Evolutionary conservation across 2,888 invertebrate species (phyloP), one percentile per base, ranked within the genome.

Genomic region (Cistogaster globosa): DNA sequence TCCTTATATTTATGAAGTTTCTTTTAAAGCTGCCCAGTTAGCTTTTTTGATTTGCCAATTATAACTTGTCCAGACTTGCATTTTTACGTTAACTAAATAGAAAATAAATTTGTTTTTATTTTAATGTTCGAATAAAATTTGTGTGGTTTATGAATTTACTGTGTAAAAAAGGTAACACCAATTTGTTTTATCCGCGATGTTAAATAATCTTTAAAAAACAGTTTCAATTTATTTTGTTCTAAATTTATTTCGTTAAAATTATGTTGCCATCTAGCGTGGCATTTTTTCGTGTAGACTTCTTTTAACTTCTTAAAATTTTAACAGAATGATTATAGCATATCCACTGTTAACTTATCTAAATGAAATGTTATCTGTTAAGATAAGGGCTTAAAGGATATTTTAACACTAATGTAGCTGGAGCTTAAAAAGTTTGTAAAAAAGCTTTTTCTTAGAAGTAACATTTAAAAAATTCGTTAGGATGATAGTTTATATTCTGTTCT

Each of bases 1-100:
- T 32, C 7, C 5, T 67, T 71, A 69, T 9, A 51, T 48, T 48
- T 48, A 22, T 60, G 2, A 32, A 32, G 32, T 4, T 4, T 32
- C 32, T 32, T 32, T 32, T 32, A 2, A 32, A 32, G 32, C 32
- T 32, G 32, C 32, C 32, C 32, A 6, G 4, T 32, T 32, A 26
- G 26, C 32, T 32, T 68, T 74, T 60, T 69, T 75, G 45, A 76
- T 26, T 42, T 60, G 22, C 48, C n/a, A 51, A 67, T 60, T 62
- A 18, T 36, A 7, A 53, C 60, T 32, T 36, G 63, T 58, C 74
- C 81, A 85, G 81, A 65, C 74, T 36, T 75, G 84, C 81, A 85
- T 85, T 85, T 81, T 60, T 26, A n/a, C 60, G 68, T 69, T 85
- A 67, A 58, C 62, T 72, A 51, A 62, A 12, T 74, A 65, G 42